Base-by-base conservation (phyloP, 2,888 invertebrate species). In the Hololepta plana region DNA sequence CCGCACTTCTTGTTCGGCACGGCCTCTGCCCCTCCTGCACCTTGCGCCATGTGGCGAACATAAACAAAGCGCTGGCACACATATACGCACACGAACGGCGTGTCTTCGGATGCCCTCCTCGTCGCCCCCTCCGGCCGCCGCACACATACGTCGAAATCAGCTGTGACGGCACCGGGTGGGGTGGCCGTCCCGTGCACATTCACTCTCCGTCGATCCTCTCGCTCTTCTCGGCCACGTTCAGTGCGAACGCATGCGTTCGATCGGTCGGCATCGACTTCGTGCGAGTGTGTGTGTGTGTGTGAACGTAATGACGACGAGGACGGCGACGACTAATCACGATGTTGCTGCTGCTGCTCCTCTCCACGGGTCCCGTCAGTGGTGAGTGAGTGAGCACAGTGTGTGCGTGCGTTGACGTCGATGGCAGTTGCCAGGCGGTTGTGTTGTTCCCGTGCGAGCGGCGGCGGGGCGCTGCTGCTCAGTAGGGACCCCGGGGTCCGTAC, bases 11-110 rank as follows among this genome's bases (percentile, higher is more conserved):
- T n/a, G n/a, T n/a, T n/a, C n/a, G n/a, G n/a, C n/a, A n/a, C n/a
- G n/a, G 17, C 17, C 17, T 17, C 17, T 17, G 7, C 44, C 45
- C 44, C 46, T 38, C 44, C 43, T n/a, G 46, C 49, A 51, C 53
- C 52, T 52, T 51, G 53, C 53, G 48, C 50, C 55, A 55, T 55
- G 55, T 57, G 57, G 53, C 52, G 49, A 51, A 55, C 50, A 57
- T 57, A 57, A 57, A 58, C 57, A 58, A 58, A 37, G 39, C 37
- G 39, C 31, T 22, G 29, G 32, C 24, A 23, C 26, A 17, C 15
- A 19, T 28, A 24, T 17, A 22, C 20, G 11, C 27, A 11, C 34
- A 26, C n/a, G n/a, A n/a, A n/a, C n/a, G n/a, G n/a, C n/a, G n/a
- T n/a, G n/a, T n/a, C n/a, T n/a, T n/a, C n/a, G n/a, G n/a, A n/a